These are phyloP conservation scores for Cepphus grylle DNA, from an alignment of 2,113 vertebrate genomes.

Conservation along the genomic window DNA sequence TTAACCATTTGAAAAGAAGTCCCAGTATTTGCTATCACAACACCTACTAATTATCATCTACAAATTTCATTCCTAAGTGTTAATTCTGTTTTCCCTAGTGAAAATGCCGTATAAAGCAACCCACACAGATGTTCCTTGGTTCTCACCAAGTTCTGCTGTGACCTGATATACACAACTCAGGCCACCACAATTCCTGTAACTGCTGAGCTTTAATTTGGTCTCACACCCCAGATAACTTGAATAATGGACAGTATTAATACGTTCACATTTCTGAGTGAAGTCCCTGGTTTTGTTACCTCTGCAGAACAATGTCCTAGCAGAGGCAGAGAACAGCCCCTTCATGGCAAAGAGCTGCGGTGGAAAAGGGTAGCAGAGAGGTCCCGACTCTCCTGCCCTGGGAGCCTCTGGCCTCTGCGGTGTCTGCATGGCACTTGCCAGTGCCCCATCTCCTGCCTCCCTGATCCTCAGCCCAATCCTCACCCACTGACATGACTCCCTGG, in stretches of 20 bases:
- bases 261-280: background rate
- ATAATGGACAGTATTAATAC: background rate
- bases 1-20: background rate
- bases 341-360: background rate
- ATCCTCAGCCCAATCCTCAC: background rate
- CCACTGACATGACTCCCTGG: rapidly evolving
- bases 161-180: background rate
- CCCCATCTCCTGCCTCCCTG: background rate
- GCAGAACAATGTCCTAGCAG: rapidly evolving
- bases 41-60: background rate
- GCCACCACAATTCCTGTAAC: background rate
- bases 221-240: background rate
- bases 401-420: background rate
- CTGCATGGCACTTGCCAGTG: background rate
- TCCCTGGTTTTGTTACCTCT: background rate
- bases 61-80: background rate
- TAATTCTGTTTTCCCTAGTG: background rate
- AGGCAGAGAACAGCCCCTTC: background rate
- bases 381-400: background rate
- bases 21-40: background rate
- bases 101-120: background rate
- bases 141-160: background rate
- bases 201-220: background rate
- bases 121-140: background rate
- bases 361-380: background rate